Evolutionary conservation across 2,888 invertebrate species (phyloP).

Genomic region (Leucoptera coffeella): DNA sequence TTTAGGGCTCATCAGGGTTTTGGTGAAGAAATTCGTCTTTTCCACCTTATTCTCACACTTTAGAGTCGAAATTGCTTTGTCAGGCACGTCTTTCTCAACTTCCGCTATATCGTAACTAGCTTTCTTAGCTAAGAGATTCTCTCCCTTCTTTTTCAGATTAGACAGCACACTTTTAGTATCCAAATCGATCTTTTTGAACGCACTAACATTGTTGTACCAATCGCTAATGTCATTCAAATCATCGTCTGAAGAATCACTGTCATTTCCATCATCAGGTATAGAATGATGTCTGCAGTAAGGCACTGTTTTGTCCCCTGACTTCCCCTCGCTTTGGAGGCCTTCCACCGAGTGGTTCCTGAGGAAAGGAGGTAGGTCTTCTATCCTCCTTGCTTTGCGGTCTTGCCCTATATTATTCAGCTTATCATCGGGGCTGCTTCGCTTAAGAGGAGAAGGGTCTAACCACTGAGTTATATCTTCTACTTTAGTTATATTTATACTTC

Average conservation of each 20-base stretch:
- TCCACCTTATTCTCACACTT: too few relatives aligned
- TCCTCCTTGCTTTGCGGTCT: slow-evolving; percentile 7
- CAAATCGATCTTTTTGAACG: slow-evolving; percentile 13
- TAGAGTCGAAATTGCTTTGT: too few relatives aligned
- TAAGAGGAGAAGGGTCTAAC: slow-evolving; percentile 31
- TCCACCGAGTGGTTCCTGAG: slow-evolving; percentile 41
- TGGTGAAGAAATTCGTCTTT: slow-evolving; percentile 27
- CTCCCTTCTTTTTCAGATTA: slow-evolving; percentile 8
- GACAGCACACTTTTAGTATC: slow-evolving; percentile 15
- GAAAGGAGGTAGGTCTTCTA: slow-evolving; percentile 19
- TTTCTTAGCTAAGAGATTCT: slow-evolving; percentile 12
- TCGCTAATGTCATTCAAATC: slow-evolving; percentile 10
- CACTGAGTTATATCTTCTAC: slow-evolving; percentile 41
- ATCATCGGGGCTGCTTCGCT: slow-evolving; percentile 20
- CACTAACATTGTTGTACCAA: slow-evolving; percentile 14
- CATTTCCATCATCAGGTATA: slow-evolving; percentile 14
- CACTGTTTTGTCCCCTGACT: slow-evolving; percentile 12
- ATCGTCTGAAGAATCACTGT: slow-evolving; percentile 13
- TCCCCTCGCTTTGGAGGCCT: slow-evolving; percentile 22
- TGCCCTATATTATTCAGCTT: slow-evolving; percentile 14
- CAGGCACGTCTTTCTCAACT: slow-evolving; percentile 9
- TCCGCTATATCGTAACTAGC: slow-evolving; percentile 25
- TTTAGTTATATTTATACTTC: slow-evolving; percentile 30
- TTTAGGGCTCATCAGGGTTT: slow-evolving; percentile 36
- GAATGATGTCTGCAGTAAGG: slow-evolving; percentile 26